A percentile compares a stretch with the other conserved stretches of the same genome.
Conservation (phyloP, 1,140 invertebrate species). For the Himalopsyche phryganea region DNA sequence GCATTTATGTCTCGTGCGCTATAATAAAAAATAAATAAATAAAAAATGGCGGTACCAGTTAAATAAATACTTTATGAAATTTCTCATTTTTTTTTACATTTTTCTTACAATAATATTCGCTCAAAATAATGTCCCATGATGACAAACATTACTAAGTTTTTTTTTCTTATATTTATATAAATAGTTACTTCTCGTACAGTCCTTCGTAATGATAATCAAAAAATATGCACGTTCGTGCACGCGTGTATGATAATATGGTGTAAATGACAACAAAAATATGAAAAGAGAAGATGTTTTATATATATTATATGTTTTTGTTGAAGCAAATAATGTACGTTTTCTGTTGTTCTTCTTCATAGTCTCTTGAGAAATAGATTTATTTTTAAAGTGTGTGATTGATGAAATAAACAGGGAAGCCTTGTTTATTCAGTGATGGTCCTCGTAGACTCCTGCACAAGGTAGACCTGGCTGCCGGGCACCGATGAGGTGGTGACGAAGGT, state of each 20-base stretch:
- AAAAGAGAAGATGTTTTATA: constrained; percentile 6
- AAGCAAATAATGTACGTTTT: not conserved
- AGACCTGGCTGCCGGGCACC: constrained; percentile 81
- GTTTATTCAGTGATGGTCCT: constrained; percentile 22
- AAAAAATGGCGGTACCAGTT: constrained; percentile 2
- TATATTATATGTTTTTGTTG: not conserved
- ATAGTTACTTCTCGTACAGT: too few relatives aligned
- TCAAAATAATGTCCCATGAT: not conserved
- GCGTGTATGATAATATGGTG: too few relatives aligned
- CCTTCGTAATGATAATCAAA: too few relatives aligned
- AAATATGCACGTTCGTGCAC: too few relatives aligned
- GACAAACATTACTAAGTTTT: not conserved
- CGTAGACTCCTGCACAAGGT: constrained; percentile 76
- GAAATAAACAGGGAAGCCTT: not conserved
- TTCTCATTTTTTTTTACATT: not conserved
- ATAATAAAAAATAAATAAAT: constrained; percentile 13
- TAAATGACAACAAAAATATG: constrained; percentile 7
- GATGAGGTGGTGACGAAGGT: constrained; percentile 88
- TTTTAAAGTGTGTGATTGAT: not conserved
- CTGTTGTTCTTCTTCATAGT: not conserved
- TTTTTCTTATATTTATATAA: not conserved
- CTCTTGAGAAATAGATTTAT: not conserved
- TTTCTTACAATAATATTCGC: not conserved
- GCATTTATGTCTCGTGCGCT: not conserved
- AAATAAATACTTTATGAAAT: constrained; percentile 3